phyloP scores from a whole-genome alignment of 2,888 invertebrate genomes.

The Galerucella pusilla region DNA sequence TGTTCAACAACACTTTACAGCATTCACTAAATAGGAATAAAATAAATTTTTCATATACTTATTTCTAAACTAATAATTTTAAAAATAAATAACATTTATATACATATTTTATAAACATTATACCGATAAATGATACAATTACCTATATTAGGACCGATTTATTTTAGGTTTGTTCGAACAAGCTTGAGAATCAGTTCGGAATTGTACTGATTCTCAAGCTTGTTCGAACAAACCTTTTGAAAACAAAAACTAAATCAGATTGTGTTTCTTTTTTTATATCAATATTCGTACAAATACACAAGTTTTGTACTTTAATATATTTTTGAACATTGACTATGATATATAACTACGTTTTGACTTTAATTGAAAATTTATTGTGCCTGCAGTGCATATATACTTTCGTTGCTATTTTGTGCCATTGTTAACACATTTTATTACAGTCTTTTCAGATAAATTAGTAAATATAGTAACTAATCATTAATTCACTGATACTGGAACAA shows the following conservation, averaged over 20 bases:
- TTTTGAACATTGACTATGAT: constrained; percentile 16
- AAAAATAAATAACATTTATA: constrained; percentile 55
- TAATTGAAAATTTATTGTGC: constrained; percentile 19
- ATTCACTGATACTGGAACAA: too few relatives aligned
- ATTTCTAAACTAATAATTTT: constrained; percentile 45
- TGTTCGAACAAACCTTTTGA: constrained; percentile 9
- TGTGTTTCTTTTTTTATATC: constrained; percentile 23
- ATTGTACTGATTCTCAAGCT: too few relatives aligned
- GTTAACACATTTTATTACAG: background rate
- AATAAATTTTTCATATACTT: constrained; percentile 41
- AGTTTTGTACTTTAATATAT: constrained; percentile 30
- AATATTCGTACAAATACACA: constrained; percentile 29
- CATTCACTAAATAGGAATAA: constrained; percentile 40
- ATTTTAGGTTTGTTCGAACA: too few relatives aligned
- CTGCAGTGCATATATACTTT: background rate
- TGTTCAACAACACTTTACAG: constrained; percentile 40
- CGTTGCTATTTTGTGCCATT: background rate
- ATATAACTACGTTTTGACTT: background rate
- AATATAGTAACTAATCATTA: too few relatives aligned
- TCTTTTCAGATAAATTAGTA: background rate
- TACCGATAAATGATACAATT: constrained; percentile 48
- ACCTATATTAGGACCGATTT: background rate
- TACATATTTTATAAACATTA: constrained; percentile 52
- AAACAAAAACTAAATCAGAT: constrained; percentile 38
- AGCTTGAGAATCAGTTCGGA: too few relatives aligned